Evolutionary conservation across 2,113 vertebrate species (phyloP), one percentile per base, ranked within the genome.

Genomic region (Labeo catla): DNA sequence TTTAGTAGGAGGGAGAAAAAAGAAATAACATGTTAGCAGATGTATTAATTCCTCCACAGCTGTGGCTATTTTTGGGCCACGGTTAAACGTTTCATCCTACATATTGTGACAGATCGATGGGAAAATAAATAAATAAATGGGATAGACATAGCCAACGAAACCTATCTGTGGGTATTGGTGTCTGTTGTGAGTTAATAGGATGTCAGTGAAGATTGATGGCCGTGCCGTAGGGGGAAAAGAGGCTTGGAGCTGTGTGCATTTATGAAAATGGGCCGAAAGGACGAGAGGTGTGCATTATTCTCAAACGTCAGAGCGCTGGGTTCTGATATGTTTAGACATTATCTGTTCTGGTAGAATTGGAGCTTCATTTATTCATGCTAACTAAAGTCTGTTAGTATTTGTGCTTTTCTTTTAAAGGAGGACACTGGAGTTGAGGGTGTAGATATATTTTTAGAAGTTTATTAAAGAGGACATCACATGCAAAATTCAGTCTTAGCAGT

Each of bases 141-240:
- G 90, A 91, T 87, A 90, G 89, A 90, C 90, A 89, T 83, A 89
- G 88, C 92, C 88, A 90, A 82, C 57, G 85, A 86, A 90, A 89
- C 89, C 88, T 89, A 91, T 94, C 89, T 91, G 82, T 87, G 87
- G 88, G 85, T 88, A 63, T 85, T 87, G 80, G 87, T 89, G 83
- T 91, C 88, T 89, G 87, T 89, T 89, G 83, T 47, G 88, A 89
- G 88, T 91, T 93, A 94, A 93, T 93, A 93, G 93, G 88, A 86
- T 93, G 92, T 93, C 94, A 92, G 90, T 74, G 85, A 88, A 92
- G 93, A 94, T 91, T 94, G 94, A 94, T 93, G 89, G 90, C 89
- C 76, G 68, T 82, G 89, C 89, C 50, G 57, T 89, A 87, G 74
- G 88, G 86, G 87, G 87, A 87, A 82, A 73, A 4, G 88, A 88